These are phyloP conservation scores for Oxyruncus cristatus DNA, from an alignment of 2,113 vertebrate species.

Conservation along the genomic window DNA sequence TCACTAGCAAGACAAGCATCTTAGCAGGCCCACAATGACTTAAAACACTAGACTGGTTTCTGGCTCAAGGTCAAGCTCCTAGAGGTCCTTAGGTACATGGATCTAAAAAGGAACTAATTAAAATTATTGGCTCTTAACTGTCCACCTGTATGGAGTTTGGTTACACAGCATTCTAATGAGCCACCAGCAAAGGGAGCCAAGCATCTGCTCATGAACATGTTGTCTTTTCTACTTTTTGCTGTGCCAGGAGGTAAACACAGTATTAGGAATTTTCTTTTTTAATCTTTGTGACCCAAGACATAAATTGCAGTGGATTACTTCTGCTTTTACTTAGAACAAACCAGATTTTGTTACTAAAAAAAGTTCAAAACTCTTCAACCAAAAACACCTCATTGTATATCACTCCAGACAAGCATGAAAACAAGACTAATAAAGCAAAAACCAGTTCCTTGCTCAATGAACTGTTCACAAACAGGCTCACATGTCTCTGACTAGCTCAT, in stretches of 20 bases:
- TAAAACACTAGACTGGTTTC: background rate
- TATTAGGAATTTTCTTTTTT: background rate
- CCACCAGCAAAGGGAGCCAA: background rate
- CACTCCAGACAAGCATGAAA: background rate
- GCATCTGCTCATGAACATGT: background rate
- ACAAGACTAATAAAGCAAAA: conserved; percentile 10
- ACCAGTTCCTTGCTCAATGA: background rate
- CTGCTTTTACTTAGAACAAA: background rate
- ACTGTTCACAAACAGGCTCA: background rate
- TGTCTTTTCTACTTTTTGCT: background rate
- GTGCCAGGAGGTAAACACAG: background rate
- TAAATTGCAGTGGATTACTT: background rate
- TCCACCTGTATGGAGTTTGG: background rate
- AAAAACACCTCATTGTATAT: background rate
- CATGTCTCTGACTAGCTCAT: background rate
- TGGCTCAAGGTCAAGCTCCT: background rate
- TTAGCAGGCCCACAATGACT: background rate
- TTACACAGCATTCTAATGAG: background rate
- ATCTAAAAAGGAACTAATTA: background rate
- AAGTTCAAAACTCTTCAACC: background rate
- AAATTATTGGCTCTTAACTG: background rate
- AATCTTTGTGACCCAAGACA: background rate
- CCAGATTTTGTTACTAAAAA: background rate
- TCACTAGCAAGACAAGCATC: conserved; percentile 15
- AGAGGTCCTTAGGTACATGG: background rate